Evolutionary conservation across 2,113 vertebrate genomes (phyloP).

Genomic region (Sceloporus undulatus): DNA sequence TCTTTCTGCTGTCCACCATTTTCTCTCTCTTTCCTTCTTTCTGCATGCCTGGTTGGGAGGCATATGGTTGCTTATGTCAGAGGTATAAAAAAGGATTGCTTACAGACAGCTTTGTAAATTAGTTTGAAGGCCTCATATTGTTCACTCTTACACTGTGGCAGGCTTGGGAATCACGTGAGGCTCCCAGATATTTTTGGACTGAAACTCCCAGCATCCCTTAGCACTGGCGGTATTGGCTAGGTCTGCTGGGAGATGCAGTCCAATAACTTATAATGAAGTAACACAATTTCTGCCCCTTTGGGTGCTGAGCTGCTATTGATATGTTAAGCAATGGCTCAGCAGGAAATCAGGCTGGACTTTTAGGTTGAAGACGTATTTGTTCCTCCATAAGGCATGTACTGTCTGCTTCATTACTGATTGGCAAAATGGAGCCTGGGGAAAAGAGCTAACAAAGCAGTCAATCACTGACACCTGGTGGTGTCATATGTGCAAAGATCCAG

Average conservation of each 20-base stretch:
- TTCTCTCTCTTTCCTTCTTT: background rate
- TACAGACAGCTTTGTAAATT: background rate
- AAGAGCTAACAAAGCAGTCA: conserved; percentile 1
- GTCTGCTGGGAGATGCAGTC: too few relatives aligned
- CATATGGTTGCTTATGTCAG: background rate
- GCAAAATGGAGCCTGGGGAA: background rate
- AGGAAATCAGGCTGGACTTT: conserved; percentile 10
- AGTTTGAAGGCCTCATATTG: background rate
- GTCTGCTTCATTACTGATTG: conserved; percentile 30
- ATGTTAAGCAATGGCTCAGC: background rate
- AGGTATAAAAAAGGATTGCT: background rate
- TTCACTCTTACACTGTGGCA: background rate
- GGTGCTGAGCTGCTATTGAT: background rate
- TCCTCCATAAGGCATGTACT: conserved; percentile 15
- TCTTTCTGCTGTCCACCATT: too few relatives aligned
- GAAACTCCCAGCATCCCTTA: too few relatives aligned
- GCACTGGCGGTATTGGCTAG: too few relatives aligned
- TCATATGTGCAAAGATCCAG: background rate
- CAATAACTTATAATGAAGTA: background rate
- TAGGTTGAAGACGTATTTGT: conserved; percentile 9
- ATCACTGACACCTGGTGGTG: background rate
- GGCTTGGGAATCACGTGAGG: too few relatives aligned
- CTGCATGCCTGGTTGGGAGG: background rate
- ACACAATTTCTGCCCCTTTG: background rate
- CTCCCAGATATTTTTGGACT: background rate